Evolutionary conservation across 2,888 invertebrate species (phyloP).

Genomic region (Artemia sinica): DNA sequence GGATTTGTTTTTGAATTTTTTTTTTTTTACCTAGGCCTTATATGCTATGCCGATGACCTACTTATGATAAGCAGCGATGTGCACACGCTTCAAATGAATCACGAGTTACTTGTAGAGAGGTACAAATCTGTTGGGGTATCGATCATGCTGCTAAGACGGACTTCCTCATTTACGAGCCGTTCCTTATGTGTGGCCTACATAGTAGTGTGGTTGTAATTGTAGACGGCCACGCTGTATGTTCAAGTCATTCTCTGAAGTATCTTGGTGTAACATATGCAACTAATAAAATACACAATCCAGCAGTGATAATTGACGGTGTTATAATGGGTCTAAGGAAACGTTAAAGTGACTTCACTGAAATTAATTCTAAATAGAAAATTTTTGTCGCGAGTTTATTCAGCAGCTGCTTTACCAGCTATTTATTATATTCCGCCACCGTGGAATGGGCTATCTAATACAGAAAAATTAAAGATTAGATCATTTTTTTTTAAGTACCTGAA

Average conservation of each 20-base stretch:
- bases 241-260: too few species aligned
- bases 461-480: not conserved
- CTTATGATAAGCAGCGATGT: too few species aligned
- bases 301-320: slow-evolving; percentile 12
- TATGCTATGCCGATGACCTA: not conserved
- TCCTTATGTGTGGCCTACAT: not conserved
- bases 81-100: too few species aligned
- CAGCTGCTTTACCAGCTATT: not conserved
- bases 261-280: too few species aligned
- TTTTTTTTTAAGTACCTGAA: not conserved
- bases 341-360: too few species aligned
- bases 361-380: too few species aligned
- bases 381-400: not conserved
- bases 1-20: slow-evolving; percentile 1
- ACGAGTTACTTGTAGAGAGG: not conserved
- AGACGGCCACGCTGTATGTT: too few species aligned
- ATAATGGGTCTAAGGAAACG: slow-evolving; percentile 7
- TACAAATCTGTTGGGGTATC: slow-evolving; percentile 8
- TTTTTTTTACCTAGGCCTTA: not conserved
- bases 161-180: slow-evolving; percentile 6
- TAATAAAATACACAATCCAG: too few species aligned
- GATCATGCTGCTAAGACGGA: not conserved
- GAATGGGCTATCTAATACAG: not conserved
- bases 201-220: not conserved
- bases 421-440: not conserved